Percentiles rank a stretch among this genome's conserved stretches.
phyloP scores from a whole-genome alignment of 2,888 invertebrate genomes.

The Xestia c-nigrum region DNA sequence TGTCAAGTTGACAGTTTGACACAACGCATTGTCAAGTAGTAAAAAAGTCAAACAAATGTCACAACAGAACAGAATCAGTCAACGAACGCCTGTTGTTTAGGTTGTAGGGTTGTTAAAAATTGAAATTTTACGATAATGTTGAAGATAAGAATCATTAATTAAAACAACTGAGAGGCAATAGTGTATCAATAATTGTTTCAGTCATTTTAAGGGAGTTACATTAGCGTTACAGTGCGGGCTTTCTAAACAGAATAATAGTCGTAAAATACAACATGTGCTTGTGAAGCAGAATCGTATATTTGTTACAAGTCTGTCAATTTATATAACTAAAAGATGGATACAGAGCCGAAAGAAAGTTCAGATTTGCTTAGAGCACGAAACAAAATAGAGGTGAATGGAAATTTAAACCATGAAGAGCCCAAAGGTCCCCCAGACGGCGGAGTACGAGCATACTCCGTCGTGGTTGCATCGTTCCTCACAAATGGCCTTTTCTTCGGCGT shows the following conservation, averaged over 20 bases:
- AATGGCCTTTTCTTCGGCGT: conserved; percentile 97
- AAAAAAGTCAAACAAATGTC: conserved; percentile 31
- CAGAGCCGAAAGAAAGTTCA: conserved; percentile 79
- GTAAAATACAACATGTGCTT: conserved; percentile 57
- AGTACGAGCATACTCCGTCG: conserved; percentile 94
- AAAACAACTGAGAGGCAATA: conserved; percentile 25
- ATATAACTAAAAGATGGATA: conserved; percentile 74
- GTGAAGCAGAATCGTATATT: conserved; percentile 47
- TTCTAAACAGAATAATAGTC: conserved; percentile 23
- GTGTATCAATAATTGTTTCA: conserved; percentile 26
- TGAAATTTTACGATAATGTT: conserved; percentile 38
- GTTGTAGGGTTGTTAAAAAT: conserved; percentile 47
- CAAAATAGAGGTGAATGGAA: conserved; percentile 75
- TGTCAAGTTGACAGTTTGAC: conserved; percentile 11
- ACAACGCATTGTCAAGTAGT: background rate
- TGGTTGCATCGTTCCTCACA: conserved; percentile 96
- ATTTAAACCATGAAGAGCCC: conserved; percentile 63
- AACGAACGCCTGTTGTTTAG: conserved; percentile 47
- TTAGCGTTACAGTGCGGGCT: conserved; percentile 43
- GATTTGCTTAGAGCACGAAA: conserved; percentile 77
- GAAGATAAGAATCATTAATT: conserved; percentile 48
- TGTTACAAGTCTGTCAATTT: conserved; percentile 60
- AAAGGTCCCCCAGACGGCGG: conserved; percentile 94
- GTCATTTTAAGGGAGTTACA: conserved; percentile 32
- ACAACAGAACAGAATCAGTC: conserved; percentile 38